A percentile compares a stretch with the other conserved stretches of the same genome.
phyloP scores from a whole-genome alignment of 92 coral and sea anemone species.

The Zoanthus sansibaricus region DNA sequence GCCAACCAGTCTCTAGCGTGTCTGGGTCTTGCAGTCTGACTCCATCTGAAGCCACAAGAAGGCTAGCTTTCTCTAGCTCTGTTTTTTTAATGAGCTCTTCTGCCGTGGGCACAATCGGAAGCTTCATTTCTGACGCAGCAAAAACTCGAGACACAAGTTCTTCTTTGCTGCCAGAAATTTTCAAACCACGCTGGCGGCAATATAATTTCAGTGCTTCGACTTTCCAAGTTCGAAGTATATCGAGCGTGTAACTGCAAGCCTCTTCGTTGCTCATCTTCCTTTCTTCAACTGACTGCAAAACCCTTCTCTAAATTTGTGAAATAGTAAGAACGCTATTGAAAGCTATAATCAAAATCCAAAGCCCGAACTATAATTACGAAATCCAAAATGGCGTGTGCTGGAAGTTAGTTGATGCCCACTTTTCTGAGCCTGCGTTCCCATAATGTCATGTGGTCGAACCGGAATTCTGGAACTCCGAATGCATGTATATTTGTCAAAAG shows the following conservation, averaged over 20 bases:
- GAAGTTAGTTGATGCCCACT: constrained; percentile 37
- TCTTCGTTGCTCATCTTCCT: constrained; percentile 46
- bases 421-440: neutral
- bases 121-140: constrained; percentile 47
- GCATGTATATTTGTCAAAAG: no score
- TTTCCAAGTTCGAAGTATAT: constrained; percentile 32
- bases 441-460: no score
- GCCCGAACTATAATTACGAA: constrained; percentile 29
- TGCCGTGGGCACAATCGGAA: constrained; percentile 47
- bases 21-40: constrained; percentile 49
- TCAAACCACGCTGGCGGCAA: constrained; percentile 10
- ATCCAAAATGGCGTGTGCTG: constrained; percentile 30
- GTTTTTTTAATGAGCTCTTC: constrained; percentile 35
- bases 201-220: constrained; percentile 49
- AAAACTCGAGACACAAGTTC: constrained; percentile 47
- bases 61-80: constrained; percentile 50
- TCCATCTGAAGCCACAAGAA: constrained; percentile 40
- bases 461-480: no score
- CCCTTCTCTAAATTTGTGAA: constrained; percentile 33
- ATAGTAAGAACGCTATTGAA: constrained; percentile 32
- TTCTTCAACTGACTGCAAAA: constrained; percentile 32
- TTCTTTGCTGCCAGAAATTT: constrained; percentile 22
- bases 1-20: constrained; percentile 54
- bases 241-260: constrained; percentile 34
- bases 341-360: constrained; percentile 27